These are phyloP conservation scores for Crotalus horridus DNA, from an alignment of 2,113 vertebrate genomes.

Conservation along the genomic window DNA sequence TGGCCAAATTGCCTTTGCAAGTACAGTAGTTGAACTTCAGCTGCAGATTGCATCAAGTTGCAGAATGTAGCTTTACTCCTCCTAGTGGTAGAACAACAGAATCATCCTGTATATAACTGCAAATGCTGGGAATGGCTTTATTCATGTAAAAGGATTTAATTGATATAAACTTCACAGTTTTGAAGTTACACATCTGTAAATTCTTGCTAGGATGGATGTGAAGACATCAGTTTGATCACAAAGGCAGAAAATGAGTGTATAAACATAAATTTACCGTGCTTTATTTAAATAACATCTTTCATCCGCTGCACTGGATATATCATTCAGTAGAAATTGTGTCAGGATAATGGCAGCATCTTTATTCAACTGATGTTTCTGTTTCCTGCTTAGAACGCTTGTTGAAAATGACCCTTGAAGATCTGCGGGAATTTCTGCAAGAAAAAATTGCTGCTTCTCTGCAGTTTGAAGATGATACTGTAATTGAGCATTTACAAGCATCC, in stretches of 20 bases:
- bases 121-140: neutral
- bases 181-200: accelerated
- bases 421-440: slow-evolving; percentile 86
- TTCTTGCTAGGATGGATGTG: neutral
- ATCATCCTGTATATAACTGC: neutral
- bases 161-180: neutral
- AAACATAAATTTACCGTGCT: neutral
- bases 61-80: slow-evolving; percentile 51
- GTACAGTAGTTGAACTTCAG: neutral
- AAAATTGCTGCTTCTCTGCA: slow-evolving; percentile 71
- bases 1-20: neutral
- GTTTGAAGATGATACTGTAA: slow-evolving; percentile 73
- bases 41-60: neutral
- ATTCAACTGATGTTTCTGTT: slow-evolving; percentile 1
- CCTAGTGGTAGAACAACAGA: slow-evolving; percentile 49
- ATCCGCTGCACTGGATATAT: neutral
- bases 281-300: neutral
- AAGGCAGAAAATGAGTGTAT: neutral
- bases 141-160: neutral
- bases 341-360: neutral
- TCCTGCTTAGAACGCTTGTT: slow-evolving; percentile 70
- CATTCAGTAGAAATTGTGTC: neutral
- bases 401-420: slow-evolving; percentile 79
- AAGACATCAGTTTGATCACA: neutral
- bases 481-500: slow-evolving; percentile 76